Evolutionary conservation across 2,797 vertebrate species (phyloP), one percentile per base, ranked within the genome.

Genomic region (Octomys mimax): DNA sequence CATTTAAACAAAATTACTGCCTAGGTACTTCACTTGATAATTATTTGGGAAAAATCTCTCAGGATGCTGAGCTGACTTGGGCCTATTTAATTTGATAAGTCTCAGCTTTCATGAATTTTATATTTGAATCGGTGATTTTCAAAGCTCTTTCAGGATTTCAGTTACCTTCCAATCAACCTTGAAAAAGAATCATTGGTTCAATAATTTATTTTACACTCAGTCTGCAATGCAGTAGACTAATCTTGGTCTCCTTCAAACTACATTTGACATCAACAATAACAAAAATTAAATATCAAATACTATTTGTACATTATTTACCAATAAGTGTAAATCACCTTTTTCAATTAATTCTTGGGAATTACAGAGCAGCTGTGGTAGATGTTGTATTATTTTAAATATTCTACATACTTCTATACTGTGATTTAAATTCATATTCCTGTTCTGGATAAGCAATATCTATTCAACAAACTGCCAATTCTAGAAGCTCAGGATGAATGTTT

Each of bases 1-100:
- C 89, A 57, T 81, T 92, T 70, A 93, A 94, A 79, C 91, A 52
- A 87, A 95, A 81, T 97, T 39, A 77, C 81, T 97, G 91, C 57
- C 75, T 95, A 61, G 94, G 93, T 95, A 91, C 97, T 97, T 98
- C 95, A 97, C 49, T 94, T 92, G 73, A 78, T 73, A 96, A 98
- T 84, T 79, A 95, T 94, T 98, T 97, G 97, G 93, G 91, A 81
- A 98, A 98, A 92, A 94, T 46, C 31, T 96, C 93, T 94, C 18
- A 26, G 91, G 94, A 91, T 96, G 66, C 33, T 0, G 12, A 73
- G 39, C 91, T 96, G 95, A 84, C 59, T 97, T 97, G 89, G 79
- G 49, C 64, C 89, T 95, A 78, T 86, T 95, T 97, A 96, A 87
- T 95, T 97, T 96, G 80, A 80, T 93, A 80, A 31, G 87, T 96